Conservation (phyloP, 2,113 vertebrate species). For the Chrysochloris asiatica region DNA sequence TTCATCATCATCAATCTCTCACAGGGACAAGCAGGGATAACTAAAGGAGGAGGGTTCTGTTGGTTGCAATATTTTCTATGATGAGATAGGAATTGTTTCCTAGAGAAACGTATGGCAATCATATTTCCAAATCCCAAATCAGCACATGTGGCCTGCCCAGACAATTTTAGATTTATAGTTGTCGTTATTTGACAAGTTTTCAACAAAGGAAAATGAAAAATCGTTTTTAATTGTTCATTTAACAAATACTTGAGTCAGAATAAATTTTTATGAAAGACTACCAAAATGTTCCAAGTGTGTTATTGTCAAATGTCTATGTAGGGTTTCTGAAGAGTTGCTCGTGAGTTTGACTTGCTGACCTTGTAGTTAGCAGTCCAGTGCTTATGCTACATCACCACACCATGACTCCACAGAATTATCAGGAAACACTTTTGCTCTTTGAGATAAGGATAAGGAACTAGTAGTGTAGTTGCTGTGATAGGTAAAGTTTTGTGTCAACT, state of each 20-base stretch:
- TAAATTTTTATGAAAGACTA: background rate
- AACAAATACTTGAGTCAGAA: background rate
- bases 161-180: background rate
- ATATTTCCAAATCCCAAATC: background rate
- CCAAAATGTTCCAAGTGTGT: background rate
- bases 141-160: background rate
- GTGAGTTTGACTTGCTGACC: too few relatives aligned
- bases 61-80: background rate
- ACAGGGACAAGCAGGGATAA: background rate
- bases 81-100: background rate
- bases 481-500: too few relatives aligned
- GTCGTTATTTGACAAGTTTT: conserved; percentile 11
- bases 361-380: too few relatives aligned
- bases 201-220: conserved; percentile 12
- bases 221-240: background rate
- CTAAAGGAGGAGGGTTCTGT: background rate
- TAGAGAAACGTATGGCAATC: background rate
- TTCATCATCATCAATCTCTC: background rate
- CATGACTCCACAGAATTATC: conserved; percentile 3
- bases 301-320: too few relatives aligned
- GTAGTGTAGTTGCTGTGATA: background rate
- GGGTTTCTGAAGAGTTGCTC: too few relatives aligned
- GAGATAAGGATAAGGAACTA: background rate
- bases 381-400: too few relatives aligned
- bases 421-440: background rate